These are phyloP conservation scores for Synanthedon vespiformis DNA, from an alignment of 2,888 invertebrate genomes.

Conservation along the genomic window DNA sequence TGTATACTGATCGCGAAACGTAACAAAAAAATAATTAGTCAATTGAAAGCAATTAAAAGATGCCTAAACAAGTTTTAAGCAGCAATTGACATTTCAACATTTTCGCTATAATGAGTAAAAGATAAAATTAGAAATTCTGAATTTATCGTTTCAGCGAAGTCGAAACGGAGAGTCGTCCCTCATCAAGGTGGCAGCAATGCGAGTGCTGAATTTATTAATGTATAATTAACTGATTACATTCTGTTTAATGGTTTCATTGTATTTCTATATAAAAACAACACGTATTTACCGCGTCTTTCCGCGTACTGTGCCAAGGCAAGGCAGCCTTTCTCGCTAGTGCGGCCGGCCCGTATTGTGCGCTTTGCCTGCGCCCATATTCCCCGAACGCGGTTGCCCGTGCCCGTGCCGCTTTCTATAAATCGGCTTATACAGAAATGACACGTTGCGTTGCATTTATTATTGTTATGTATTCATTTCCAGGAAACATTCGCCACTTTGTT, in stretches of 20 bases:
- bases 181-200: too few relatives aligned
- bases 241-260: constrained; percentile 18
- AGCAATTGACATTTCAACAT: too few relatives aligned
- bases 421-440: constrained; percentile 1
- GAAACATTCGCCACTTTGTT: neutral
- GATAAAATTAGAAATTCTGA: too few relatives aligned
- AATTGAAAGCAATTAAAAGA: too few relatives aligned
- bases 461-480: neutral
- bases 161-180: too few relatives aligned
- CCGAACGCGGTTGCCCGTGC: constrained; percentile 7
- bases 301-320: constrained; percentile 13
- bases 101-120: too few relatives aligned
- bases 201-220: neutral
- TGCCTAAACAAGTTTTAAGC: too few relatives aligned
- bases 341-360: constrained; percentile 11
- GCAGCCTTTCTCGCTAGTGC: constrained; percentile 5
- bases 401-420: constrained; percentile 10
- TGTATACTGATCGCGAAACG: too few relatives aligned
- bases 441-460: neutral
- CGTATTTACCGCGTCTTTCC: neutral
- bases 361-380: constrained; percentile 3
- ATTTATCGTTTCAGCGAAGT: too few relatives aligned
- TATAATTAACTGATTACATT: constrained; percentile 3
- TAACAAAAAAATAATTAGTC: too few relatives aligned
- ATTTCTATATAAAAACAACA: constrained; percentile 14